Evolutionary conservation across 2,888 invertebrate species (phyloP).

Genomic region (Macaria liturata): DNA sequence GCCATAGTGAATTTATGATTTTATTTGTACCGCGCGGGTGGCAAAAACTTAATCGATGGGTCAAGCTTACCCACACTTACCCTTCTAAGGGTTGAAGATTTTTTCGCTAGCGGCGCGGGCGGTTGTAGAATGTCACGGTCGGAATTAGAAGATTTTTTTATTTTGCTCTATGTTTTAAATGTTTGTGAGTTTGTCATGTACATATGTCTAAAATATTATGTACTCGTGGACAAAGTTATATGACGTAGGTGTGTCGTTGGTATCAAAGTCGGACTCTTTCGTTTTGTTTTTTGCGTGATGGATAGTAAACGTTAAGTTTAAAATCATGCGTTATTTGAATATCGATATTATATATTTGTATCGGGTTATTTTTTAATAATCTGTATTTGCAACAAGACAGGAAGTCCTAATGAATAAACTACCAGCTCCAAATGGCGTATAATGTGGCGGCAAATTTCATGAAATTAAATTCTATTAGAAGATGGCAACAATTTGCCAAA

Average conservation of each 20-base stretch:
- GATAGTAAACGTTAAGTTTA: too few species aligned
- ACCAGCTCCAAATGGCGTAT: conserved; percentile 42
- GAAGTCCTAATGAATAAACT: conserved; percentile 65
- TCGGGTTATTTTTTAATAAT: too few species aligned
- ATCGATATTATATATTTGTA: too few species aligned
- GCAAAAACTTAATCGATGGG: conserved; percentile 76
- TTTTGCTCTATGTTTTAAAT: not conserved
- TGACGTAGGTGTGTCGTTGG: too few species aligned
- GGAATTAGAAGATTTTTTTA: not conserved
- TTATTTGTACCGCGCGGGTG: conserved; percentile 63
- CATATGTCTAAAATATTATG: too few species aligned
- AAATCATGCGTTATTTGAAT: too few species aligned
- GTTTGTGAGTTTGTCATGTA: too few species aligned
- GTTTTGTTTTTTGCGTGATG: too few species aligned
- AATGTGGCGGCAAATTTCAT: conserved; percentile 43
- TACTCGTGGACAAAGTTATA: too few species aligned
- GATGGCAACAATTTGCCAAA: conserved; percentile 46
- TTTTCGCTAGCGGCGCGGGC: conserved; percentile 12
- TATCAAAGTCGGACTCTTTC: too few species aligned
- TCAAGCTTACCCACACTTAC: conserved; percentile 43
- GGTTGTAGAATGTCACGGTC: conserved; percentile 38
- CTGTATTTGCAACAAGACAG: conserved; percentile 47
- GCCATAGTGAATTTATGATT: conserved; percentile 71
- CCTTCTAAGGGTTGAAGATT: conserved; percentile 44
- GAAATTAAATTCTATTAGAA: conserved; percentile 71